Evolutionary conservation across 2,113 vertebrate species (phyloP).

Genomic region (Theristicus caerulescens): DNA sequence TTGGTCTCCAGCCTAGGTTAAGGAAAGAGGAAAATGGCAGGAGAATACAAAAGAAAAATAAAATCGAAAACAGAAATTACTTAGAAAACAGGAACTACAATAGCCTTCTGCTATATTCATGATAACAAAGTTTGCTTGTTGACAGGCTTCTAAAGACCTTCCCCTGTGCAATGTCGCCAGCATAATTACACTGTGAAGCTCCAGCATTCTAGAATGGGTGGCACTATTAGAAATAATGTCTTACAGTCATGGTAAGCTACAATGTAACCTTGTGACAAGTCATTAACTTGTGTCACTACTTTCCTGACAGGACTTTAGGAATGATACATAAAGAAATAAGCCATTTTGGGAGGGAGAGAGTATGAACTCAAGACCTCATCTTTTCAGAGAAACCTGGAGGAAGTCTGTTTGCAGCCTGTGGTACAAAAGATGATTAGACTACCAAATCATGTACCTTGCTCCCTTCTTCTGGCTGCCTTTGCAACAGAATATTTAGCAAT

Average conservation of each 20-base stretch:
- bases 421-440: background rate
- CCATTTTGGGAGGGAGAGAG: background rate
- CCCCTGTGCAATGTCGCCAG: background rate
- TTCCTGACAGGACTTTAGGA: background rate
- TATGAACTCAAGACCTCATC: background rate
- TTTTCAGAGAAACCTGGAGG: background rate
- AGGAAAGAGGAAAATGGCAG: background rate
- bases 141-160: background rate
- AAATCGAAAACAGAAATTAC: background rate
- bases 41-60: background rate
- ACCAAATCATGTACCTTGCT: background rate
- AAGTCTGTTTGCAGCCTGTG: background rate
- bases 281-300: background rate
- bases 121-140: background rate
- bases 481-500: background rate
- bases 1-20: background rate
- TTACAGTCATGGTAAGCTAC: background rate
- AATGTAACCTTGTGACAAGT: background rate
- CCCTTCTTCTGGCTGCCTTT: background rate
- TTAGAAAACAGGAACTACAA: background rate
- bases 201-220: background rate
- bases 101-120: background rate
- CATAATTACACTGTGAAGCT: background rate
- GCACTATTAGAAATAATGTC: background rate
- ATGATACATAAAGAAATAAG: background rate